Conservation (phyloP, 1,140 invertebrate species). For the Acromyrmex heyeri region DNA sequence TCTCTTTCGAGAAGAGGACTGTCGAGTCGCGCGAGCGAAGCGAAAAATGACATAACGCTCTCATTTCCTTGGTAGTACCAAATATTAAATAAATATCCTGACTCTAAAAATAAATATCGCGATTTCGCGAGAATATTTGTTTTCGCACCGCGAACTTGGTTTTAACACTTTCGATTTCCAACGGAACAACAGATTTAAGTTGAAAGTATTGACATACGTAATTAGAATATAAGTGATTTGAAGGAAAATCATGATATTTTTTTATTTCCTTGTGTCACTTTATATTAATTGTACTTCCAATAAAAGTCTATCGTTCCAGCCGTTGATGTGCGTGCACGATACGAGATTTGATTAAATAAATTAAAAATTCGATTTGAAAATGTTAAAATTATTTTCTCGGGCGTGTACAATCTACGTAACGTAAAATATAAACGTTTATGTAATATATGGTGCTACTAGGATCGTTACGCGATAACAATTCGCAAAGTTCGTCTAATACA, state of each 20-base stretch:
- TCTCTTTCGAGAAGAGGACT: conserved; percentile 15
- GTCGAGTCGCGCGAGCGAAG: conserved; percentile 37
- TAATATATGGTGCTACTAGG: conserved; percentile 52
- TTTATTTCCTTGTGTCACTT: not conserved
- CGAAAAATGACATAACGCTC: conserved; percentile 2
- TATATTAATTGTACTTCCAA: conserved; percentile 7
- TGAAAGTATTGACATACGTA: not conserved
- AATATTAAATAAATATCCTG: conserved; percentile 55
- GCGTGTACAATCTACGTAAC: conserved; percentile 13
- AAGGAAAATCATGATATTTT: not conserved
- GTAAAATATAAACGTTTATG: conserved; percentile 33
- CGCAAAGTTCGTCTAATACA: conserved; percentile 52
- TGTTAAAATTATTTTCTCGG: conserved; percentile 11
- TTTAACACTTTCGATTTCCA: not conserved
- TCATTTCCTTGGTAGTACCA: conserved; percentile 26
- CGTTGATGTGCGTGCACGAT: not conserved
- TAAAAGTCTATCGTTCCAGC: conserved; percentile 11
- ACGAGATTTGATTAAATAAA: conserved; percentile 15
- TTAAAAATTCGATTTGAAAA: conserved; percentile 10
- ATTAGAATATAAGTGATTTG: conserved; percentile 5
- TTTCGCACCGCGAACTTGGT: not conserved
- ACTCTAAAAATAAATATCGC: not conserved
- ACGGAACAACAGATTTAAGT: conserved; percentile 9
- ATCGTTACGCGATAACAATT: conserved; percentile 59
- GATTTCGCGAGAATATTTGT: not conserved